Evolutionary conservation across 2,113 vertebrate genomes (phyloP), one percentile per base, ranked within the genome.

Genomic region (Pangasianodon hypophthalmus): DNA sequence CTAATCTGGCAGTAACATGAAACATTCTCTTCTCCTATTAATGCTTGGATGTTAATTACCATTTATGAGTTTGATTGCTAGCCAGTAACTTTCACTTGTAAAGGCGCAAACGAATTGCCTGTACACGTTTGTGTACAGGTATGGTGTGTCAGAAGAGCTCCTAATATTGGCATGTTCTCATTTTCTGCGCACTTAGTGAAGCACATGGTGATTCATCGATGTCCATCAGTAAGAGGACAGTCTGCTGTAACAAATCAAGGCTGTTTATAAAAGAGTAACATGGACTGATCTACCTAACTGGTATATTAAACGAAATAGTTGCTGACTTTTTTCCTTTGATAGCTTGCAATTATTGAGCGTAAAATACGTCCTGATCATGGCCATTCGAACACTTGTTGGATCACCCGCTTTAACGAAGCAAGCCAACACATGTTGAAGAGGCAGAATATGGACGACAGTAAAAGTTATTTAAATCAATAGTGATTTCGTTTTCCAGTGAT

Each of bases 101-200:
- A 50, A 50, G 11, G 24, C 52, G 77, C 13, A 24, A 48, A 29
- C 4, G 14, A n/a, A 81, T n/a, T 52, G 29, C 29, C 6, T 37
- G 37, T 37, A 26, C 79, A 81, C 52, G 79, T 18, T 19, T 82
- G 14, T 18, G 79, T 54, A 19, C 79, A 82, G 79, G 79, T 54
- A 19, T 32, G 48, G 14, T 18, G 29, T 52, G 48, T 54, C 29
- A 54, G 48, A 82, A 2, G 16, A 32, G 52, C 16, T n/a, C n/a
- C 18, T 32, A 82, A 56, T 37, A 82, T 44, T 21, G n/a, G 80
- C 52, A 82, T 54, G 48, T 29, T 29, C 16, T 82, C 80, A 82
- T 82, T 82, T 56, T 82, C 80, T 56, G 50, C 4, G 50, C 79
- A 81, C 79, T 82, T 37, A 56, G 52, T 82, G 52, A 18, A 52